Base-by-base conservation (phyloP, 2,888 invertebrate species). In the Pterostichus madidus region DNA sequence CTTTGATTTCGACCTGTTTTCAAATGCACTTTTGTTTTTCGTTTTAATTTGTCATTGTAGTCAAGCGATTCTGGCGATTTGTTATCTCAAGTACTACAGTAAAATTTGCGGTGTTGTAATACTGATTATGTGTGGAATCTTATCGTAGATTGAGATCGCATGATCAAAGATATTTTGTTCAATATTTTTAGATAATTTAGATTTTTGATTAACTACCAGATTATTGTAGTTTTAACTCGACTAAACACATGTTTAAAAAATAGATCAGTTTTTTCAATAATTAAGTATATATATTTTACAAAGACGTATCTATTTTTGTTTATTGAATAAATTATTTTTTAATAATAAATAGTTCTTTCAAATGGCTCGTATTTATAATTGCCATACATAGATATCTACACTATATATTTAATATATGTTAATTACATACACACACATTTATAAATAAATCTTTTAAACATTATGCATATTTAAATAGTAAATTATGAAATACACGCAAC, bases 41-140 rank as follows among this genome's bases (percentile, higher is more conserved):
- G 32, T 32, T 46, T 73, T 46, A 35, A 52, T 49, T 52, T 75
- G 31, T 32, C 64, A 75, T 75, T 52, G 52, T 75, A 52, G 75
- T 24, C 75, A 75, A 52, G 75, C 52, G 52, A 24, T 49, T 31
- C 32, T 17, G 44, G 8, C 44, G 44, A 44, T 44, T 44, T 44
- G 1, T 49, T 49, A 49, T 49, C 8, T 75, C 31, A 15, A 31
- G 75, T 52, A 52, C 2, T 75, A 6, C 5, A 24, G 24, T 8
- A 24, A 75, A 49, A 75, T 75, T 17, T 68, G 11, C 61, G 31
- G 5, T 61, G 61, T 61, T 61, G 61, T 24, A 7, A 73, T 24
- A 32, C 10, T 39, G 31, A 39, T n/a, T 35, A 68, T 39, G 3
- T 49, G 44, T n/a, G 24, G 46, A 73, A 73, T 73, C 49, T 73